Evolutionary conservation across 2,113 vertebrate genomes (phyloP), one percentile per base, ranked within the genome.

Genomic region (Phrynosoma platyrhinos): DNA sequence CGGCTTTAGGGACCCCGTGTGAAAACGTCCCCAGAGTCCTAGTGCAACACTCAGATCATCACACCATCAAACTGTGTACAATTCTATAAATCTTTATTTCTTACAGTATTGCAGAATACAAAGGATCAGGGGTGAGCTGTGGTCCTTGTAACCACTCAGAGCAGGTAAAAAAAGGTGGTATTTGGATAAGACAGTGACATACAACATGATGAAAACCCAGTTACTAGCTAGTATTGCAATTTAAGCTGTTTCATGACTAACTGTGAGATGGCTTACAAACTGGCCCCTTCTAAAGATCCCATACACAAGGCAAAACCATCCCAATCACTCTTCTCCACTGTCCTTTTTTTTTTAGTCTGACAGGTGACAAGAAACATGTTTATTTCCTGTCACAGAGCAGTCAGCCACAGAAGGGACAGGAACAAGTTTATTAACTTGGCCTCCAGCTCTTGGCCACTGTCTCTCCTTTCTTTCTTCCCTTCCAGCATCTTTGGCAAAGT

Each of bases 331-430:
- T 78, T 91, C 79, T 78, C 91, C 79, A 76, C 93, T 91, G 77
- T 64, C 91, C 89, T 94, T 93, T 88, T 94, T 94, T 91, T 94
- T 88, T 1, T 64, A 94, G 89, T 89, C 8, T 47, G 62, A 92
- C 89, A 16, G 93, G 92, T 52, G 90, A 76, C 47, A 79, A 89
- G 78, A 83, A 71, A 47, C 4, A 20, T 85, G 55, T 88, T 83
- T 86, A 82, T 87, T 94, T 79, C 85, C 79, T 87, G 69, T 92
- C 83, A 78, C 40, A 47, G 69, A 78, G n/a, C 87, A 84, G 89
- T 86, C 10, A n/a, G 13, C 88, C n/a, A 76, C 77, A 90, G 72
- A 62, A 92, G 23, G 87, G 83, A 62, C 85, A 86, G 55, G 86
- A 87, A 92, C 85, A 76, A 87, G 64, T 30, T 76, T 88, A 89